phyloP scores from a whole-genome alignment of 2,113 vertebrate species.

The Lamprotornis superbus region DNA sequence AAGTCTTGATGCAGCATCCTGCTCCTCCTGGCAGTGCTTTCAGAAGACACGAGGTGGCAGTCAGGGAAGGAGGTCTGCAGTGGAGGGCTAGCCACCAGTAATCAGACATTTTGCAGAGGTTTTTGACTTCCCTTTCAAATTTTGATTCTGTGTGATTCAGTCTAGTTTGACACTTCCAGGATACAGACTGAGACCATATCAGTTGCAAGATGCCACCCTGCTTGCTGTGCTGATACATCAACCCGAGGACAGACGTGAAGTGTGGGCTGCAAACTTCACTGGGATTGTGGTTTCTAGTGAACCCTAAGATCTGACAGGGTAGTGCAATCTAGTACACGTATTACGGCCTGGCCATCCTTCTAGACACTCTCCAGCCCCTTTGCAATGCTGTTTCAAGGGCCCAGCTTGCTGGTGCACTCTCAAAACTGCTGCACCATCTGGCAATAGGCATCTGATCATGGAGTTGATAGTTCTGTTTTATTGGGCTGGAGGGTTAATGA shows the following conservation, averaged over 20 bases:
- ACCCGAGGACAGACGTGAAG: fast-evolving
- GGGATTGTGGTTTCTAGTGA: background rate
- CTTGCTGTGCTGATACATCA: fast-evolving
- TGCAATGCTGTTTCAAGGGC: background rate
- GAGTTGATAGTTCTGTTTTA: background rate
- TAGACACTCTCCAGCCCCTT: background rate
- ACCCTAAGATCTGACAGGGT: background rate
- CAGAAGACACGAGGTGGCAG: background rate
- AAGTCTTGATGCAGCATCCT: background rate
- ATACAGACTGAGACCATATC: background rate
- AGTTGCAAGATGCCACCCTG: background rate
- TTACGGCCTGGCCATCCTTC: background rate
- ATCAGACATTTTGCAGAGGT: background rate
- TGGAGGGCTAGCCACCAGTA: fast-evolving
- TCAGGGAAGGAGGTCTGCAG: background rate
- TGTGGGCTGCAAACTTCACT: fast-evolving
- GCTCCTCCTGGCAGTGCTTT: background rate
- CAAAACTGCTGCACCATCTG: background rate
- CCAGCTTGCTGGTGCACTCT: background rate
- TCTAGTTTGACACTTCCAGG: background rate
- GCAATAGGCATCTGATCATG: background rate
- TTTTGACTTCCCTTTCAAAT: background rate
- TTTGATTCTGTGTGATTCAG: background rate
- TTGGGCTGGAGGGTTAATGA: background rate
- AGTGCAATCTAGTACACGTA: background rate